Base-by-base conservation (phyloP, 1,140 invertebrate species). In the Cydia pomonella region DNA sequence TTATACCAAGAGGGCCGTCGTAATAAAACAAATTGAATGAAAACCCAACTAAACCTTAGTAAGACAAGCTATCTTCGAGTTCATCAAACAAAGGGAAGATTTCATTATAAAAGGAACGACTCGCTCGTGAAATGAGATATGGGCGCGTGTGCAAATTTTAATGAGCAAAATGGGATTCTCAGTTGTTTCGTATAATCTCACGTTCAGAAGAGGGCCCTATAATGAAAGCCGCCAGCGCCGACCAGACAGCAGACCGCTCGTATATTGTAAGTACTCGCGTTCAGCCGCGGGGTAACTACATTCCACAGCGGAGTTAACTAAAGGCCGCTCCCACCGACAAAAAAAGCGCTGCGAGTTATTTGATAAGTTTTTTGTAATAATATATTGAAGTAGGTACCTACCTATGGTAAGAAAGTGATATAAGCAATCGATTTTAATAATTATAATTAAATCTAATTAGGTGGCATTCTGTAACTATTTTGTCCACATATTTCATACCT, bases 241-340 rank as follows among this genome's bases (percentile, higher is more conserved):
- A 64, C 69, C 72, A 71, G 44, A 69, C 64, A 69, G 29, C 71
- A 59, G 53, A 41, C 41, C 74, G 74, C 74, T 75, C 59, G 74
- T 75, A 66, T 71, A 75, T 69, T 64, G 63, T 53, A 75, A 75
- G 74, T 75, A 71, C 74, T 59, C 74, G 25, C 41, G 62, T 44
- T 69, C 25, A 25, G 71, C 53, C 71, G 72, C 71, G 47, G 72
- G 71, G 59, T 38, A 62, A 73, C 75, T 76, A 62, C 75, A 76
- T 76, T 76, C 75, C 75, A 76, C 71, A 33, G 50, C 75, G 23
- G 71, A 76, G 72, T 73, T 76, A 66, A 62, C 71, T 44, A 76
- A 76, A 76, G 72, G 72, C 75, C 62, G 72, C 75, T 69, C 41
- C 38, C 59, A 38, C 75, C 63, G 29, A 66, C 33, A 62, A 76